Conservation (phyloP, 2,797 vertebrate species). For the Nyctibius grandis region DNA sequence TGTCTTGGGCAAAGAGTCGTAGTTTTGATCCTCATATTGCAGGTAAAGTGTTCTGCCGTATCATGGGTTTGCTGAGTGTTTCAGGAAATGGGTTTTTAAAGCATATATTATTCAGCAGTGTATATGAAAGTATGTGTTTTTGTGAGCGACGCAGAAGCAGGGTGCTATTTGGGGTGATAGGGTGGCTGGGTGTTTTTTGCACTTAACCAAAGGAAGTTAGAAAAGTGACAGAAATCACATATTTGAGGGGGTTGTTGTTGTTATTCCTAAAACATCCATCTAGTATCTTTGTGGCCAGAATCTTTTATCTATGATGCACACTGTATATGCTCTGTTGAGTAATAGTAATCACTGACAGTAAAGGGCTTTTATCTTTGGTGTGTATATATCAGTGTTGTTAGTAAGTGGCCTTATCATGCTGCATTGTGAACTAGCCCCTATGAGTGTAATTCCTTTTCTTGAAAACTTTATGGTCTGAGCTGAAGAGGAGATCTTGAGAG, state of each 20-base stretch:
- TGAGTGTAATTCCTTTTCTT: neutral
- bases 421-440: neutral
- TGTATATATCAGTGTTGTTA: neutral
- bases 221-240: neutral
- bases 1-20: neutral
- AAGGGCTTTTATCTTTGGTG: neutral
- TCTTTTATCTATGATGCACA: neutral
- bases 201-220: neutral
- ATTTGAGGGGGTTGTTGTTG: neutral
- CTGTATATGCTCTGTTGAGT: neutral
- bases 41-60: fast-evolving
- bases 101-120: neutral
- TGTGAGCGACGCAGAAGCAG: neutral
- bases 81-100: neutral
- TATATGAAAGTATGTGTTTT: fast-evolving
- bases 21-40: fast-evolving
- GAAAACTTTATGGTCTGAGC: neutral
- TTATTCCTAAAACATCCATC: neutral
- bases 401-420: neutral
- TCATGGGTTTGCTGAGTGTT: neutral
- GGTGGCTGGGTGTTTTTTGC: neutral
- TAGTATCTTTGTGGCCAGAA: neutral
- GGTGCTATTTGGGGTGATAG: neutral
- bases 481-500: neutral
- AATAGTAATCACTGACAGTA: neutral